phyloP scores from a whole-genome alignment of 1,140 invertebrate species.

The Potamilus streckersoni region DNA sequence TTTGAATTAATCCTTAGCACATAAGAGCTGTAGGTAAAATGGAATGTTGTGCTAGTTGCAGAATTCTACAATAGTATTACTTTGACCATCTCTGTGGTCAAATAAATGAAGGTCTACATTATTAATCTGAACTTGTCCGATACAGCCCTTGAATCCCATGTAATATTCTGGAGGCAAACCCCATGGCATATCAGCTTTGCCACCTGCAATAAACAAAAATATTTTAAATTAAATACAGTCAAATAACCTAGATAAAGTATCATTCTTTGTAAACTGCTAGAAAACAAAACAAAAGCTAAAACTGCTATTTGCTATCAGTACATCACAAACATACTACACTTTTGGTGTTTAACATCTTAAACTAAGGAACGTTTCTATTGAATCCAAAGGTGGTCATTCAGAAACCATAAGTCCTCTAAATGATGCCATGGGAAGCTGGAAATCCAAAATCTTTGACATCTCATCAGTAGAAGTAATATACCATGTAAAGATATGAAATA shows the following conservation, averaged over 20 bases:
- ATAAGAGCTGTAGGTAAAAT: too few relatives aligned
- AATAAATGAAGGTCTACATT: slow-evolving; percentile 53
- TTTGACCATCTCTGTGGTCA: slow-evolving; percentile 43
- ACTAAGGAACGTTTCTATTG: too few relatives aligned
- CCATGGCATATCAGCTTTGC: slow-evolving; percentile 71
- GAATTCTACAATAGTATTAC: slow-evolving; percentile 30
- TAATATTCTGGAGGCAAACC: slow-evolving; percentile 74
- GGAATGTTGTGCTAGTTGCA: slow-evolving; percentile 5
- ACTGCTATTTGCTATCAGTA: not conserved
- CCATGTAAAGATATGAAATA: too few relatives aligned
- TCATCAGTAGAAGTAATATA: too few relatives aligned
- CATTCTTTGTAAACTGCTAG: not conserved
- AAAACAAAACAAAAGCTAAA: not conserved
- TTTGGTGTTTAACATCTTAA: not conserved
- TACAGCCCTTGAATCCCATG: slow-evolving; percentile 75
- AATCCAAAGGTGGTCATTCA: too few relatives aligned
- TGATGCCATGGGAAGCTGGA: too few relatives aligned
- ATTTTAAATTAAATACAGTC: not conserved
- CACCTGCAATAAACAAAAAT: slow-evolving; percentile 64
- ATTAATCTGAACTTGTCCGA: slow-evolving; percentile 62
- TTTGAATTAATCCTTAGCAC: too few relatives aligned
- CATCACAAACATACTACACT: not conserved
- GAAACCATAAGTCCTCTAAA: too few relatives aligned
- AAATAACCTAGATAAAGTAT: not conserved
- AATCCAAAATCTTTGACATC: too few relatives aligned